Evolutionary conservation across 2,888 invertebrate genomes (phyloP), one percentile per base, ranked within the genome.

Genomic region (Mechanitis mazaeus): DNA sequence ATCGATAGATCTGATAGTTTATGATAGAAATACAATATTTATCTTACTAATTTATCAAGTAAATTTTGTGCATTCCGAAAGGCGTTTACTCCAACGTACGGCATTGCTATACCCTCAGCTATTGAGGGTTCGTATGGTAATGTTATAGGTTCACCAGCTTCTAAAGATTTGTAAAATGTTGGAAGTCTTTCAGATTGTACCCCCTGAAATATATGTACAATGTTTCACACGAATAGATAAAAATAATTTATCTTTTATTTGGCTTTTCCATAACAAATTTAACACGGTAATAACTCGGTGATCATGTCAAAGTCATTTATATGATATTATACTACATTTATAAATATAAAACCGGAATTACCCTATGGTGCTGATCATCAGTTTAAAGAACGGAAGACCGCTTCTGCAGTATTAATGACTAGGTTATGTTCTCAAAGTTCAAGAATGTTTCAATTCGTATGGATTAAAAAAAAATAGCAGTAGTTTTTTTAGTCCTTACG

Each of bases 131-230:
- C 81, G 33, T 93, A 90, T 3, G 92, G 87, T 0, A 93, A 91
- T 57, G 86, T 85, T 0, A 93, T 81, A 0, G 95, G 94, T 47
- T 92, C 91, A 0, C 94, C 94, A 35, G 91, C 91, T 74, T 94
- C 91, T 63, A 96, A 75, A 0, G 97, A 95, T 54, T 92, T 92
- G 45, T 93, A 91, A 81, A 97, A 97, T 72, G 95, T 95, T n/a
- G 97, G 93, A 83, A 96, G 95, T 62, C 92, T 91, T 77, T 97
- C 97, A 0, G 97, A 94, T 83, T 98, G 97, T 0, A 97, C 97
- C 3, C 97, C 98, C 95, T 95, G 4, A 20, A 28, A 20, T 2
- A 9, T 35, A 35, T 35, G 35, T 28, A 28, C 1, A 28, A 50
- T 28, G 3, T 28, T 5, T 50, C 3, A 50, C 7, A 9, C 50